These are phyloP conservation scores for Pseudochirops corinnae DNA, from an alignment of 2,797 vertebrate species.

Conservation along the genomic window DNA sequence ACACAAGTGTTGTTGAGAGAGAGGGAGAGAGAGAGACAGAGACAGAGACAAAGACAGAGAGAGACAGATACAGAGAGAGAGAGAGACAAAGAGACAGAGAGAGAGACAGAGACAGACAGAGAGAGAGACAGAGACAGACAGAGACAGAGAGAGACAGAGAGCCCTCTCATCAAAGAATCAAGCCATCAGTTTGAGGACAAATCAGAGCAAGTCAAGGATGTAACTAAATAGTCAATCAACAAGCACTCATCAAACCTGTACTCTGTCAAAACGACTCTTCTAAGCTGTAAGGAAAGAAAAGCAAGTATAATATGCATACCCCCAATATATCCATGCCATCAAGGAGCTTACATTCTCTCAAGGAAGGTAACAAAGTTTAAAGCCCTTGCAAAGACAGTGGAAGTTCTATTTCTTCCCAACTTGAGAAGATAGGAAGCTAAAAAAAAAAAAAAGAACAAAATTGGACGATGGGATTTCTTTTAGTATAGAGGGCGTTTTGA, in stretches of 20 bases:
- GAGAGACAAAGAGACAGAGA: too few relatives aligned
- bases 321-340: neutral
- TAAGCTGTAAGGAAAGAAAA: neutral
- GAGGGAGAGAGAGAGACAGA: too few relatives aligned
- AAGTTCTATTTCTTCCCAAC: neutral
- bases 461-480: too few relatives aligned
- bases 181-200: slow-evolving; percentile 20
- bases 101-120: too few relatives aligned
- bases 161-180: neutral
- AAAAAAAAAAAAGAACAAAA: too few relatives aligned
- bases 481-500: too few relatives aligned
- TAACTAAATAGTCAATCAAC: neutral
- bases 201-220: neutral
- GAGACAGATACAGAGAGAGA: too few relatives aligned
- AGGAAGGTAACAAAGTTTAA: neutral
- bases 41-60: too few relatives aligned
- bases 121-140: too few relatives aligned
- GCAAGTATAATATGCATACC: too few relatives aligned
- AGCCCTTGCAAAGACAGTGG: neutral
- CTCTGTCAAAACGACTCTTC: neutral
- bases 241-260: neutral
- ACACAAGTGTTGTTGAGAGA: neutral
- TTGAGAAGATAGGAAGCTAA: neutral
- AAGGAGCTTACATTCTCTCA: neutral
- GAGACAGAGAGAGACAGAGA: too few relatives aligned